Evolutionary conservation across 2,797 vertebrate species (phyloP), one percentile per base, ranked within the genome.

Genomic region (Sebastes diploproa): DNA sequence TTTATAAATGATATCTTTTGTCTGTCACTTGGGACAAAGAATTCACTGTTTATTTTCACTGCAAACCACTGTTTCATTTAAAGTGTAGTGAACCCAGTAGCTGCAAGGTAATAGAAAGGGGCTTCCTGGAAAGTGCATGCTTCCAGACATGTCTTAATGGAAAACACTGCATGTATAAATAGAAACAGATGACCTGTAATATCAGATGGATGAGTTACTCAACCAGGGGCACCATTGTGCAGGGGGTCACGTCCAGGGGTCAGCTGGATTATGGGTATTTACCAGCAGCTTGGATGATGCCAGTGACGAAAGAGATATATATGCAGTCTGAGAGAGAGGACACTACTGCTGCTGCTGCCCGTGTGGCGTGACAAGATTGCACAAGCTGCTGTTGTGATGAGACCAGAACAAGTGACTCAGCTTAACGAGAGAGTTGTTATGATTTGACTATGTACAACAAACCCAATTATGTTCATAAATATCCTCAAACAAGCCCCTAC

Each of bases 121-220:
- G 30, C 62, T 79, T 76, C 78, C 71, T 62, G 52, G 75, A 79
- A 75, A 86, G 71, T 29, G 42, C 56, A n/a, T 69, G 56, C 69
- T 60, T 75, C 67, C 54, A 62, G 60, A 70, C 5, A 11, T 3
- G n/a, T 4, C 27, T 18, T 20, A 1, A 66, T 75, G 62, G 67
- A 91, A 89, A 88, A 82, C 72, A 66, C 75, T 61, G 61, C n/a
- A 63, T 83, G 80, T 87, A 77, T 86, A 92, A 94, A 92, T 86
- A 90, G 86, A 91, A 88, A 81, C 81, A 63, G 85, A 88, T 84
- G 80, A 87, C 76, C 75, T 79, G 66, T 80, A 77, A 84, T 58
- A 90, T 91, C 76, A 90, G 81, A 89, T 64, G 78, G 79, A 77
- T 78, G 79, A 81, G 69, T 92, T 87, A 77, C 80, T 86, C 75